phyloP scores from a whole-genome alignment of 2,113 vertebrate genomes.

The Bagarius yarrelli region DNA sequence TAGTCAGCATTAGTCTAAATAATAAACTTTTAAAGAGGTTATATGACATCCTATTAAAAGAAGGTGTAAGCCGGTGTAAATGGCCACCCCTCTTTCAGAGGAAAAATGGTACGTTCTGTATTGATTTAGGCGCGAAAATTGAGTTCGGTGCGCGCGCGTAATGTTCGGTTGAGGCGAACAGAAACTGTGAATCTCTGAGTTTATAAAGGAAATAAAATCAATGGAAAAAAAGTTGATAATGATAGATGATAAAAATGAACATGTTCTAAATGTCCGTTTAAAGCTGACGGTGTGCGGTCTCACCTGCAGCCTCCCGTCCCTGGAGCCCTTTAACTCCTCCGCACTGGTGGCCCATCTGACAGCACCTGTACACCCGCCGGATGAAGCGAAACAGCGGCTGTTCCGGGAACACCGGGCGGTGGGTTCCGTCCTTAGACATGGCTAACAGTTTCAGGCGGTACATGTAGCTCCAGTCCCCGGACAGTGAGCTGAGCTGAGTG shows the following conservation, averaged over 20 bases:
- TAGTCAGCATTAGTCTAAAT: too few relatives aligned
- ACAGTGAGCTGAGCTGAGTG: conserved; percentile 32
- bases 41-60: not conserved
- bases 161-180: not conserved
- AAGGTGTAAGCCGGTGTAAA: too few relatives aligned
- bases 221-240: too few relatives aligned
- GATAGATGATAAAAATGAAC: too few relatives aligned
- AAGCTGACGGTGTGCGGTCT: conserved; percentile 9
- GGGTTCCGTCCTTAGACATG: conserved; percentile 31
- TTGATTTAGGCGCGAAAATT: not conserved
- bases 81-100: not conserved
- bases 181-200: not conserved
- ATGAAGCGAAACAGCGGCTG: conserved; percentile 70
- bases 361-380: conserved; percentile 72
- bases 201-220: not conserved
- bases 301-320: conserved; percentile 65
- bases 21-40: not conserved
- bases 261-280: not conserved
- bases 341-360: conserved; percentile 66
- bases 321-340: conserved; percentile 72
- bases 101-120: not conserved
- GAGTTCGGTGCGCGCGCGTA: not conserved
- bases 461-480: conserved; percentile 34
- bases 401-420: conserved; percentile 66
- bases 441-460: conserved; percentile 63